phyloP scores from a whole-genome alignment of 2,888 invertebrate genomes.

The Xylota sylvarum region DNA sequence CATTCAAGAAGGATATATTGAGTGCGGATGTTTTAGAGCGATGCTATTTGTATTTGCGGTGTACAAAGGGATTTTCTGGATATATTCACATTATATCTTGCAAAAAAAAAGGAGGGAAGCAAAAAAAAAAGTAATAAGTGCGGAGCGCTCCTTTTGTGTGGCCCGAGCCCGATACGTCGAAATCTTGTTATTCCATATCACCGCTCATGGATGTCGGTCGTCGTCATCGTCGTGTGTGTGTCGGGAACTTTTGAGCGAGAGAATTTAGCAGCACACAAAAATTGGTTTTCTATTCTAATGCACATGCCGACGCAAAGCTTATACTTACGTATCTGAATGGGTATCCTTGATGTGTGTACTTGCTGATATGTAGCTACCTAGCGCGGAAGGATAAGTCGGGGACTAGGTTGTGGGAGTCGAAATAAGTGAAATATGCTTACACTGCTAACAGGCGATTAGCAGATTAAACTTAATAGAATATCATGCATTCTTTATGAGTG shows the following conservation, averaged over 20 bases:
- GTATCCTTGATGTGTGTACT: slow-evolving; percentile 16
- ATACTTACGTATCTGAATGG: neutral
- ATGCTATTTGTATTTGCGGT: slow-evolving; percentile 60
- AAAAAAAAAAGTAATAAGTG: neutral
- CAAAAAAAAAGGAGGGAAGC: neutral
- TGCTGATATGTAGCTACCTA: slow-evolving; percentile 4
- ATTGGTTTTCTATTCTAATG: slow-evolving; percentile 71
- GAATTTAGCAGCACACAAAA: slow-evolving; percentile 47
- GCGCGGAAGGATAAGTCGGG: neutral
- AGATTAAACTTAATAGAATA: slow-evolving; percentile 71
- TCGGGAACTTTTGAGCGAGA: slow-evolving; percentile 36
- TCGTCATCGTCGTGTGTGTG: slow-evolving; percentile 20
- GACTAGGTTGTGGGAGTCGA: slow-evolving; percentile 10
- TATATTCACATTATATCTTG: slow-evolving; percentile 59
- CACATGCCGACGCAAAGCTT: slow-evolving; percentile 53
- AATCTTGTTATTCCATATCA: slow-evolving; percentile 75
- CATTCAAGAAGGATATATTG: slow-evolving; percentile 40
- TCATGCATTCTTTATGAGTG: slow-evolving; percentile 58
- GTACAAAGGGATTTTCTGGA: slow-evolving; percentile 64
- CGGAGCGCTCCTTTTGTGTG: slow-evolving; percentile 42
- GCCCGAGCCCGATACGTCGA: slow-evolving; percentile 60
- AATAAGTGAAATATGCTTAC: slow-evolving; percentile 63
- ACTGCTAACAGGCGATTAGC: slow-evolving; percentile 69
- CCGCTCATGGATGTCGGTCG: slow-evolving; percentile 57
- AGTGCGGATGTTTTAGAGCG: slow-evolving; percentile 43